These are phyloP conservation scores for Anguilla marmorata DNA, from an alignment of 2,797 vertebrate species.

Conservation along the genomic window DNA sequence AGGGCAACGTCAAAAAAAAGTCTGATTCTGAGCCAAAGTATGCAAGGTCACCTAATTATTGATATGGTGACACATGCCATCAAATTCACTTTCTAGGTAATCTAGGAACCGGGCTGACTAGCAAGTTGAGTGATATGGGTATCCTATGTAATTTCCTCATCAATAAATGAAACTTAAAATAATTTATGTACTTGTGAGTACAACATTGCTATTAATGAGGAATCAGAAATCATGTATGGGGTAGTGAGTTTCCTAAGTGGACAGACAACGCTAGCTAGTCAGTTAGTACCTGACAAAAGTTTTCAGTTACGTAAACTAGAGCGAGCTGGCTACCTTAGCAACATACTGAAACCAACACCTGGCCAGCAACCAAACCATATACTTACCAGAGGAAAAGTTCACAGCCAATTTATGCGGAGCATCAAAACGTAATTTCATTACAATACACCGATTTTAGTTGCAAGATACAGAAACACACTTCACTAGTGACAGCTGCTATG, in stretches of 20 bases:
- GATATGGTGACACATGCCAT: neutral
- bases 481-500: neutral
- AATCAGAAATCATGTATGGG: neutral
- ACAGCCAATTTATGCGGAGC: neutral
- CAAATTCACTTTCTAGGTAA: neutral
- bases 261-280: neutral
- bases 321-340: neutral
- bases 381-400: neutral
- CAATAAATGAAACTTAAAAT: neutral
- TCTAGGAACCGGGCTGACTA: neutral
- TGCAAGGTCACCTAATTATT: neutral
- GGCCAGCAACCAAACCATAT: neutral
- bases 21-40: neutral
- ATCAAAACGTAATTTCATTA: neutral
- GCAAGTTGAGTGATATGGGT: neutral
- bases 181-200: neutral
- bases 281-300: neutral
- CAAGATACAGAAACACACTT: neutral
- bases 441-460: neutral
- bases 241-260: neutral
- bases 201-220: neutral
- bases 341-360: neutral
- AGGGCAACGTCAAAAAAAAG: constrained; percentile 18
- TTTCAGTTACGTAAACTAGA: neutral
- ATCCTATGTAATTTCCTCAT: neutral